Evolutionary conservation across 2,113 vertebrate genomes (phyloP).

Genomic region (Prunella fulvescens): DNA sequence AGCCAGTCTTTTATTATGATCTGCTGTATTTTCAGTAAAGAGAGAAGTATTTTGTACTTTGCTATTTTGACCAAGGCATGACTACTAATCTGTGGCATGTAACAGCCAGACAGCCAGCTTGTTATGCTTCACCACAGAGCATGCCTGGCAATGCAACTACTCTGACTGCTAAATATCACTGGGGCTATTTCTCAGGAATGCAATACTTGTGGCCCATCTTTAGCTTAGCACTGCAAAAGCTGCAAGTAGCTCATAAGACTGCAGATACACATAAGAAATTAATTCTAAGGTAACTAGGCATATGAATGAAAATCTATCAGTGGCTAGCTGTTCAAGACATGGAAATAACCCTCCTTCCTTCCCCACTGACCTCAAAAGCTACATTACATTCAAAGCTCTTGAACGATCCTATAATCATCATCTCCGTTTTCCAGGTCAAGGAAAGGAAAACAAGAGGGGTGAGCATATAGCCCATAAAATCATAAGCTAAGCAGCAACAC

Average conservation of each 20-base stretch:
- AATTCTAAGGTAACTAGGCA: neutral
- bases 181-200: neutral
- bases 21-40: neutral
- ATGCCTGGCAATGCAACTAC: slow-evolving; percentile 3
- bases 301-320: neutral
- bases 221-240: neutral
- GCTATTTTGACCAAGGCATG: neutral
- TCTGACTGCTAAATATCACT: neutral
- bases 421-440: neutral
- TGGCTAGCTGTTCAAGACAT: neutral
- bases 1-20: neutral
- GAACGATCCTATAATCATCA: neutral
- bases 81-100: slow-evolving; percentile 51
- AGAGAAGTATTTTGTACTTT: neutral
- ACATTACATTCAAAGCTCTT: neutral
- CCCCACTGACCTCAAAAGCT: neutral
- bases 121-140: slow-evolving; percentile 25
- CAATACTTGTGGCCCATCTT: neutral
- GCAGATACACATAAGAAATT: neutral
- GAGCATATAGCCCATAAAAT: neutral
- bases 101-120: slow-evolving; percentile 42
- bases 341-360: neutral
- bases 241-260: neutral
- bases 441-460: neutral
- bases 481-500: neutral